Evolutionary conservation across 2,797 vertebrate genomes (phyloP).

Genomic region (Otolemur crassicaudatus): DNA sequence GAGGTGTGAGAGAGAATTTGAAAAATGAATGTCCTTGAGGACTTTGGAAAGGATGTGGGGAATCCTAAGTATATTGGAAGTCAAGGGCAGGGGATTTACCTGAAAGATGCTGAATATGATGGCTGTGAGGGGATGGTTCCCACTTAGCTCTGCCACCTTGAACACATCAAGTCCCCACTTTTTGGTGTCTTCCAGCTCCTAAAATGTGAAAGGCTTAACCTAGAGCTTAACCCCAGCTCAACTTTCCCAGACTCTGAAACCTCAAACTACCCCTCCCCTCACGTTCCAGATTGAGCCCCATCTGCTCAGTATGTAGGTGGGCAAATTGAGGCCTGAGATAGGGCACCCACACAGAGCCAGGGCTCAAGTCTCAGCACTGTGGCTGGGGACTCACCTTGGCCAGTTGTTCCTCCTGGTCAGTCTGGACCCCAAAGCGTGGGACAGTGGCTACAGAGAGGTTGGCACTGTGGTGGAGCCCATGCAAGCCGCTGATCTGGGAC

Average conservation of each 20-base stretch:
- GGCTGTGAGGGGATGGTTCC: slow-evolving; percentile 94
- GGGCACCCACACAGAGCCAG: not conserved
- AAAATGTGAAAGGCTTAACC: not conserved
- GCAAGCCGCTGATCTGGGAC: slow-evolving; percentile 94
- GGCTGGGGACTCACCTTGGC: slow-evolving; percentile 89
- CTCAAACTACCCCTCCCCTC: not conserved
- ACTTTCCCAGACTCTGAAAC: not conserved
- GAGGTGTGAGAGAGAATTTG: not conserved
- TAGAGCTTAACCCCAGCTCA: not conserved
- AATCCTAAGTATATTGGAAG: not conserved
- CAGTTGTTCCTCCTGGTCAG: slow-evolving; percentile 91
- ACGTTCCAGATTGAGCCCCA: not conserved
- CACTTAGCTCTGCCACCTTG: slow-evolving; percentile 93
- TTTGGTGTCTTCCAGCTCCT: slow-evolving; percentile 95
- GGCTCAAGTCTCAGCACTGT: not conserved
- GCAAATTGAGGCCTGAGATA: not conserved
- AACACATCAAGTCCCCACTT: slow-evolving; percentile 96
- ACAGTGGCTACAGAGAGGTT: slow-evolving; percentile 87
- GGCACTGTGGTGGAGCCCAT: slow-evolving; percentile 87
- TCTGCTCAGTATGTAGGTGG: not conserved
- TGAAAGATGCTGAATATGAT: slow-evolving; percentile 96
- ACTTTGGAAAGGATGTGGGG: not conserved
- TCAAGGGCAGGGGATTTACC: slow-evolving; percentile 85
- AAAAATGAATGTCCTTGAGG: not conserved
- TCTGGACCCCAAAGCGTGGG: slow-evolving; percentile 94